Evolutionary conservation across 2,888 invertebrate species (phyloP), one percentile per base, ranked within the genome.

Genomic region (Orchesella flavescens): DNA sequence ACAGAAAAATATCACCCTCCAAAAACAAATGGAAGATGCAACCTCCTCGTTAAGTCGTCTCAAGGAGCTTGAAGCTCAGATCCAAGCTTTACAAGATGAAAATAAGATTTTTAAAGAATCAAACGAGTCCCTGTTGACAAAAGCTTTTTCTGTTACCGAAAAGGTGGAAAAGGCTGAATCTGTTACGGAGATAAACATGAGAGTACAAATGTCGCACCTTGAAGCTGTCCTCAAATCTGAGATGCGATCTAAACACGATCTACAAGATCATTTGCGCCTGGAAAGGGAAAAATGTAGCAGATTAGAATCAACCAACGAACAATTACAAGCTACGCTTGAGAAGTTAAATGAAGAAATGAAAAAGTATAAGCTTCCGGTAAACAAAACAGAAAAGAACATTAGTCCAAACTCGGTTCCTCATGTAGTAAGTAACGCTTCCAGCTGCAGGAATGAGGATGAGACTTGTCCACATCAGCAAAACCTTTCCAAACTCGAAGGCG

Each of bases 21-120:
- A 86, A 49, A 87, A 87, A 55, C 77, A 87, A 68, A 69, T 87
- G 53, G 88, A 87, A 63, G 86, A 87, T 19, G 69, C 66, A 15
- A 76, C 79, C 0, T 81, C 84, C 7, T 57, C 63, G 7, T 21
- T 85, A 9, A 84, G 66, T 65, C 63, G 79, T 19, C 19, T 86
- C 13, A 87, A 85, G 59, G 87, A 87, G 75, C 61, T 86, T 44
- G 86, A 87, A 46, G 84, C 86, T 3, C 84, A 84, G 53, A 57
- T 85, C 5, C 34, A 4, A 1, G 46, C 84, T 12, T 55, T 83
- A 1, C 59, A 84, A 79, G 85, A 86, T 44, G 88, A 88, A 84
- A 86, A 87, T 23, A 74, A 59, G 46, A 88, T 88, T n/a, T 23
- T 88, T 68, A 83, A 86, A 71, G 86, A 86, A 53, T 78, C 81